phyloP scores from a whole-genome alignment of 1,140 invertebrate genomes.

The Trichonephila inaurata region DNA sequence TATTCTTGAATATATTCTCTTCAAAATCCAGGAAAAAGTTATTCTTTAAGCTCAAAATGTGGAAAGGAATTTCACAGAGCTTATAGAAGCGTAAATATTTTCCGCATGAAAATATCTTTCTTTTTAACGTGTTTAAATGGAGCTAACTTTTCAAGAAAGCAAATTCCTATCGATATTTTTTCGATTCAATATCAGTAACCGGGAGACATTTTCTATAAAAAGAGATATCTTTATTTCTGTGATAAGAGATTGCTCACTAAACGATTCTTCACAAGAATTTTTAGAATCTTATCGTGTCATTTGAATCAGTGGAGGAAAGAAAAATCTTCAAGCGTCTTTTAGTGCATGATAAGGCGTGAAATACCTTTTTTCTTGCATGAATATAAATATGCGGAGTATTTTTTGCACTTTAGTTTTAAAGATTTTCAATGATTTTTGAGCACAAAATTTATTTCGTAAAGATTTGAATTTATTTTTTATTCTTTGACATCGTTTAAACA shows the following conservation, averaged over 20 bases:
- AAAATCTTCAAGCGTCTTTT: neutral
- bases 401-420: neutral
- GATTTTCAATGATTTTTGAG: neutral
- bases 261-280: slow-evolving; percentile 31
- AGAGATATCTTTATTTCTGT: slow-evolving; percentile 51
- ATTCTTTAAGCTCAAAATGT: too few species aligned
- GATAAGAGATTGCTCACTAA: slow-evolving; percentile 29
- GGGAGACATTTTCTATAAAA: slow-evolving; percentile 65
- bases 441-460: neutral
- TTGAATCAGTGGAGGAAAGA: slow-evolving; percentile 1
- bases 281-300: slow-evolving; percentile 58
- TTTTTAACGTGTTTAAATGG: neutral
- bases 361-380: neutral
- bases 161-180: slow-evolving; percentile 56
- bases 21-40: too few species aligned
- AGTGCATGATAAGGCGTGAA: slow-evolving; percentile 43
- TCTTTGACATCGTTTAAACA: too few species aligned
- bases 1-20: too few species aligned
- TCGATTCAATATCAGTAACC: slow-evolving; percentile 44
- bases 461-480: too few species aligned
- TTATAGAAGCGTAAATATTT: too few species aligned
- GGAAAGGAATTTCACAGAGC: too few species aligned
- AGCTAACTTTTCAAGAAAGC: neutral
- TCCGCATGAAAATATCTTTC: neutral
- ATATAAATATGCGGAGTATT: neutral